A percentile compares a stretch with the other conserved stretches of the same genome.
These are phyloP conservation scores for Leucoptera coffeella DNA, from an alignment of 2,888 invertebrate species.

Conservation along the genomic window DNA sequence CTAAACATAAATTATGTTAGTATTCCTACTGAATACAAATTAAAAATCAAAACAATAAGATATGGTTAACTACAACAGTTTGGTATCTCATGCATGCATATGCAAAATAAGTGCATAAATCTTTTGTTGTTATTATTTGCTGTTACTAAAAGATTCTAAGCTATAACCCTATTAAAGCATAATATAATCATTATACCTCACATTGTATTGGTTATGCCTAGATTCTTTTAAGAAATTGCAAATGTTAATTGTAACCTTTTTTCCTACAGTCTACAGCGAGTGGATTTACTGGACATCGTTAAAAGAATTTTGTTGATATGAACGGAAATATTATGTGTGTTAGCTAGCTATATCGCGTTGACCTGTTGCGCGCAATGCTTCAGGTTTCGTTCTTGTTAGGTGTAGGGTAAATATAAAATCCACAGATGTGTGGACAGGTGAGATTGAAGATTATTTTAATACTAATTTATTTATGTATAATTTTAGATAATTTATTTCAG, in stretches of 20 bases:
- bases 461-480: too few species aligned
- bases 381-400: slow-evolving; percentile 49
- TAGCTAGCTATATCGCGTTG: slow-evolving; percentile 49
- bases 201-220: slow-evolving; percentile 30
- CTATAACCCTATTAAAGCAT: slow-evolving; percentile 6
- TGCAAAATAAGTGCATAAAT: neutral
- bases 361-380: slow-evolving; percentile 56
- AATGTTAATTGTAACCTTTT: slow-evolving; percentile 48
- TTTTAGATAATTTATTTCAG: too few species aligned
- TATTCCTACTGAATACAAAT: too few species aligned
- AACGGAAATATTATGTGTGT: slow-evolving; percentile 40
- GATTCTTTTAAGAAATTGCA: slow-evolving; percentile 37
- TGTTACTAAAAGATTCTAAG: slow-evolving; percentile 39
- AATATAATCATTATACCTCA: slow-evolving; percentile 1
- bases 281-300: slow-evolving; percentile 43
- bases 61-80: too few species aligned
- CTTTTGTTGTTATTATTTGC: slow-evolving; percentile 13
- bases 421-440: slow-evolving; percentile 46
- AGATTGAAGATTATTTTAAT: slow-evolving; percentile 45
- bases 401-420: slow-evolving; percentile 39
- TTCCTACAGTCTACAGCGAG: slow-evolving; percentile 53
- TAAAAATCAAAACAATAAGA: too few species aligned
- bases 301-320: slow-evolving; percentile 33
- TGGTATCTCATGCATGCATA: too few species aligned
- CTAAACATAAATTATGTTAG: too few species aligned